Percentiles rank a stretch among this genome's conserved stretches.
Evolutionary conservation across 2,888 invertebrate genomes (phyloP).

Genomic region (Pilophorus perplexus): DNA sequence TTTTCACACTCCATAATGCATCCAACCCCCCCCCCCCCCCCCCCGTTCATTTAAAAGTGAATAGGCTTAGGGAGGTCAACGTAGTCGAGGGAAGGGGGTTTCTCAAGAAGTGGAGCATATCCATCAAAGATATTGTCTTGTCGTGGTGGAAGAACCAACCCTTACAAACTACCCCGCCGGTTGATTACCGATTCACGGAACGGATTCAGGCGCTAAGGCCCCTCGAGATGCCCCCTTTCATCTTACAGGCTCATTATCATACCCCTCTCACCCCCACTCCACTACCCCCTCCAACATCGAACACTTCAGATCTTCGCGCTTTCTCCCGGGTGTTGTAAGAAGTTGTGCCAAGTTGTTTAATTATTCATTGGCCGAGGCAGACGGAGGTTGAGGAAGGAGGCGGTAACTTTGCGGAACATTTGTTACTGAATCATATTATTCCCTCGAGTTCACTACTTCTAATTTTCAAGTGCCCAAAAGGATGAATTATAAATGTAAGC

Average conservation of each 20-base stretch:
- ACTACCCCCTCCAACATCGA: background rate
- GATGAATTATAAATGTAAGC: too few relatives aligned
- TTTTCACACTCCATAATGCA: too few relatives aligned
- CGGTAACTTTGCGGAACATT: conserved; percentile 36
- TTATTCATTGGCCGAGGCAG: conserved; percentile 37
- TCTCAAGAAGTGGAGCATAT: background rate
- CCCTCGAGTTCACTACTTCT: background rate
- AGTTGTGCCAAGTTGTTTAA: conserved; percentile 37
- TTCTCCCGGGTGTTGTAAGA: conserved; percentile 9
- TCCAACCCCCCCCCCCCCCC: too few relatives aligned
- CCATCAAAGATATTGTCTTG: conserved; percentile 26
- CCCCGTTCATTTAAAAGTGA: background rate
- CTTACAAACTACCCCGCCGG: conserved; percentile 12
- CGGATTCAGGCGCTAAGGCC: conserved; percentile 15
- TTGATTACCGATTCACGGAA: conserved; percentile 23
- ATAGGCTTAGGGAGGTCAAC: background rate
- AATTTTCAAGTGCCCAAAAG: too few relatives aligned
- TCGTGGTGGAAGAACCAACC: background rate
- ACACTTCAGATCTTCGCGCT: too few relatives aligned
- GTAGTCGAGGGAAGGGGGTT: background rate
- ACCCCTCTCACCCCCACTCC: background rate
- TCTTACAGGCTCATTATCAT: conserved; percentile 21
- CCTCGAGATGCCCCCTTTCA: conserved; percentile 10
- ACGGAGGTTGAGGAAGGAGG: conserved; percentile 8
- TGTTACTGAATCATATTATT: conserved; percentile 35